Base-by-base conservation (phyloP, 2,113 vertebrate genomes). In the Proterorhinus semilunaris region DNA sequence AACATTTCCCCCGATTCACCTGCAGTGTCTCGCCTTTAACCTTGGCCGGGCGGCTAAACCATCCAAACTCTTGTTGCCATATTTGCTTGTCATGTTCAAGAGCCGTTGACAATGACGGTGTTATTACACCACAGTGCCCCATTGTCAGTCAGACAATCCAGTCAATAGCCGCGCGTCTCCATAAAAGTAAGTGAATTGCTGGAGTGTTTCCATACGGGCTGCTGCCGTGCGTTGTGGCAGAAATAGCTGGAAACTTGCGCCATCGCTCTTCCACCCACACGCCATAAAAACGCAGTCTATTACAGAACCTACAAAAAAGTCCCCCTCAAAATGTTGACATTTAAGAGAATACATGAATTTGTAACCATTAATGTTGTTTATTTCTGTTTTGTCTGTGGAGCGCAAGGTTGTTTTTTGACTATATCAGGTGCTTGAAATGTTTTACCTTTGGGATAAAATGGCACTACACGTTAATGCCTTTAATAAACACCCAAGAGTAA, bases 111-210 rank as follows among this genome's bases (percentile, higher is more conserved):
- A 61, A 44, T 61, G 36, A 44, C 58, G 16, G 12, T 16, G 42
- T 61, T 61, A 61, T 44, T 61, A 61, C 42, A 61, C 58, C 13
- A 15, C n/a, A 45, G 13, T 61, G 58, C 58, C 42, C 58, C 9
- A 61, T 61, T 61, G 58, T 61, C 58, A 61, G 58, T 61, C 42
- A 61, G 58, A 58, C 55, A 58, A 42, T 58, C 13, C 55, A 58
- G 11, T 42, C 55, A 58, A 58, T 58, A 58, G 55, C 55, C 27
- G 10, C 42, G 55, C 42, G 55, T 58, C 55, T 58, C 55, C 36
- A 58, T 58, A 58, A 58, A 58, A 42, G 27, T 58, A 58, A 58
- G 27, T 58, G 55, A 58, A 58, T 58, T 58, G 21, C 27, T 58
- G 11, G 42, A 58, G 21, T 58, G 27, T 58, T 58, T 58, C 55